phyloP scores from a whole-genome alignment of 92 coral and sea anemone genomes.

The Heteractis magnifica region DNA sequence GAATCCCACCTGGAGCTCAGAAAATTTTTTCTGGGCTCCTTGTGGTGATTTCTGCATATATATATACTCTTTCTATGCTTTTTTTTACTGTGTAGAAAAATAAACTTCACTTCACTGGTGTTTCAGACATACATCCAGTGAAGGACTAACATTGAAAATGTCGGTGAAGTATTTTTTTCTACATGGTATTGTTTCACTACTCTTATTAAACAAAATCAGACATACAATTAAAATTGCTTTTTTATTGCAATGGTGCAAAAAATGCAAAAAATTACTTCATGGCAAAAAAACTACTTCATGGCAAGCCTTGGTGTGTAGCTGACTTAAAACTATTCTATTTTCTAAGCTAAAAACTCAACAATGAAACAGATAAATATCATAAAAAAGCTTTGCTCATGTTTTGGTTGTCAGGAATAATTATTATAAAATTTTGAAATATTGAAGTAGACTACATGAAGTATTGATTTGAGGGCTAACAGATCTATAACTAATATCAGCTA shows the following conservation, averaged over 20 bases:
- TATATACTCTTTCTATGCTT: no score
- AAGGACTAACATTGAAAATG: no score
- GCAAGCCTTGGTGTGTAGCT: not conserved
- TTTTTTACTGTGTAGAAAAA: no score
- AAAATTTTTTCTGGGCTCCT: no score
- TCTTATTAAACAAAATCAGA: not conserved
- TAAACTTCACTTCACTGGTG: no score
- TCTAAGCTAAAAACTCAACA: not conserved
- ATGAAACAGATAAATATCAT: not conserved
- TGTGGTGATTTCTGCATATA: no score
- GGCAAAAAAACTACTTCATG: not conserved
- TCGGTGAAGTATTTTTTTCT: not conserved
- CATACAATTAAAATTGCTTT: not conserved
- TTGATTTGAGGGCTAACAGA: no score
- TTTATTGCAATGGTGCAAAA: conserved; percentile 35
- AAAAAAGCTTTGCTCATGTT: not conserved
- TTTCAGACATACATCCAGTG: no score
- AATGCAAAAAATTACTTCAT: not conserved
- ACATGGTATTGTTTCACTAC: not conserved
- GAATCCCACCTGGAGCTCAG: no score
- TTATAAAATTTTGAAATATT: no score
- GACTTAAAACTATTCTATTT: not conserved
- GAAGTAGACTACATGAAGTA: no score
- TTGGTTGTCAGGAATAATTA: not conserved
- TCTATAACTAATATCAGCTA: no score